Evolutionary conservation across 2,797 vertebrate species (phyloP).

Genomic region (Ambastaia sidthimunki): DNA sequence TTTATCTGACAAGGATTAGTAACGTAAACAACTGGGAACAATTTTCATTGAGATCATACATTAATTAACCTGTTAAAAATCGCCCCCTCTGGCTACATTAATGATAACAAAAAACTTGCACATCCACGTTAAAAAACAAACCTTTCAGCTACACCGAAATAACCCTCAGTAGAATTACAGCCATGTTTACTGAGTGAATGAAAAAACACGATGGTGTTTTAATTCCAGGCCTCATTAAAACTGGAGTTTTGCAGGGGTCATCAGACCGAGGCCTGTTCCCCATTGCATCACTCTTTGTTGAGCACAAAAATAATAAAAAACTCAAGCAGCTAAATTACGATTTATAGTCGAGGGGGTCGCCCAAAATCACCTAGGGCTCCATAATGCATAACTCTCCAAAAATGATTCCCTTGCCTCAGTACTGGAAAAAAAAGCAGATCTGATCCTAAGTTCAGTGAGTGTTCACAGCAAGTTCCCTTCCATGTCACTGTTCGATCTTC

Average conservation of each 20-base stretch:
- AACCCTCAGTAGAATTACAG: background rate
- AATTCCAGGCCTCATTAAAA: conserved; percentile 44
- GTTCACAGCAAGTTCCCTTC: conserved; percentile 32
- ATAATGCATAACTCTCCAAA: conserved; percentile 42
- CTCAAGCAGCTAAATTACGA: conserved; percentile 33
- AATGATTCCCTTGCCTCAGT: conserved; percentile 45
- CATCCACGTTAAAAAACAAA: background rate
- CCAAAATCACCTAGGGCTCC: conserved; percentile 42
- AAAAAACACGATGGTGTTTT: conserved; percentile 14
- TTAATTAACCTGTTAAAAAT: conserved; percentile 32
- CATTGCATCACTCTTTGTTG: conserved; percentile 12
- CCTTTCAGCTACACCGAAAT: conserved; percentile 7
- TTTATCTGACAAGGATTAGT: conserved; percentile 23
- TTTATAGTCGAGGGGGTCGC: conserved; percentile 40
- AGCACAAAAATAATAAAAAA: conserved; percentile 46
- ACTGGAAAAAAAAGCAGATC: conserved; percentile 33
- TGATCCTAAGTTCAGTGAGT: conserved; percentile 12
- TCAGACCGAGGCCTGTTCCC: background rate
- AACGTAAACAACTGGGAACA: conserved; percentile 47
- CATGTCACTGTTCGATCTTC: background rate
- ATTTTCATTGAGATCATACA: conserved; percentile 21
- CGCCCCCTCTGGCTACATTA: background rate
- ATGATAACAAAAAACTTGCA: conserved; percentile 3
- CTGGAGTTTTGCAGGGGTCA: conserved; percentile 20
- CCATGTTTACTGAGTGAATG: background rate